Conservation (phyloP, 2,888 invertebrate species). For the Drosophila maculinotata region DNA sequence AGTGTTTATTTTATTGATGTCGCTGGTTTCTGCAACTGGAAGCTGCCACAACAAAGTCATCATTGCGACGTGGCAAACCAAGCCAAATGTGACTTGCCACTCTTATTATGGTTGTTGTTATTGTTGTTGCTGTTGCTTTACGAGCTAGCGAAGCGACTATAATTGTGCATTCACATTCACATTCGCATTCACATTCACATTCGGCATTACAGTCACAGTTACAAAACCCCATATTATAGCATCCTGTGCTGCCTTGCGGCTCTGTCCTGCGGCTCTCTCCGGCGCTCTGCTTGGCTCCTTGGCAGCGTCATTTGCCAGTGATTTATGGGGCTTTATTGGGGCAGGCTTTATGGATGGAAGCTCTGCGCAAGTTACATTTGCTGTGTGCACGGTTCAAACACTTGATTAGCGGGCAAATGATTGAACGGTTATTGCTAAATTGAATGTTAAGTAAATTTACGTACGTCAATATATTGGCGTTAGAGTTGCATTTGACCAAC, state of each 20-base stretch:
- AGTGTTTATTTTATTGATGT: constrained; percentile 80
- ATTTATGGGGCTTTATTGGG: constrained; percentile 66
- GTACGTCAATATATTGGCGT: constrained; percentile 9
- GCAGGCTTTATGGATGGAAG: constrained; percentile 34
- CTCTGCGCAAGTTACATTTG: constrained; percentile 49
- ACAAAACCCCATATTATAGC: constrained; percentile 50
- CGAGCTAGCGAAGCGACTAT: constrained; percentile 75
- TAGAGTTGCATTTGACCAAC: not conserved
- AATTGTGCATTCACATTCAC: constrained; percentile 76
- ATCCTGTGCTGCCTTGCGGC: constrained; percentile 20
- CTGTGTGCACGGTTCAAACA: constrained; percentile 36
- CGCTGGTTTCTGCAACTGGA: constrained; percentile 43
- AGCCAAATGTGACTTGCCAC: constrained; percentile 37
- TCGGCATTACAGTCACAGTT: constrained; percentile 32
- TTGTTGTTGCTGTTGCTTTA: constrained; percentile 60
- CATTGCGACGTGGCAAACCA: constrained; percentile 37
- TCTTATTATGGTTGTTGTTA: constrained; percentile 7
- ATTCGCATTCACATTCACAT: constrained; percentile 61
- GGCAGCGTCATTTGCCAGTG: constrained; percentile 76
- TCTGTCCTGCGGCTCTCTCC: constrained; percentile 14
- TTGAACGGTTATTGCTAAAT: constrained; percentile 69
- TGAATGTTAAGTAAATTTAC: constrained; percentile 26
- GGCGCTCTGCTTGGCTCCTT: constrained; percentile 29
- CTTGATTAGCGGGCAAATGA: constrained; percentile 72
- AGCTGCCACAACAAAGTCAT: constrained; percentile 60